These are phyloP conservation scores for Zelleria hepariella DNA, from an alignment of 2,888 invertebrate species.

Conservation along the genomic window DNA sequence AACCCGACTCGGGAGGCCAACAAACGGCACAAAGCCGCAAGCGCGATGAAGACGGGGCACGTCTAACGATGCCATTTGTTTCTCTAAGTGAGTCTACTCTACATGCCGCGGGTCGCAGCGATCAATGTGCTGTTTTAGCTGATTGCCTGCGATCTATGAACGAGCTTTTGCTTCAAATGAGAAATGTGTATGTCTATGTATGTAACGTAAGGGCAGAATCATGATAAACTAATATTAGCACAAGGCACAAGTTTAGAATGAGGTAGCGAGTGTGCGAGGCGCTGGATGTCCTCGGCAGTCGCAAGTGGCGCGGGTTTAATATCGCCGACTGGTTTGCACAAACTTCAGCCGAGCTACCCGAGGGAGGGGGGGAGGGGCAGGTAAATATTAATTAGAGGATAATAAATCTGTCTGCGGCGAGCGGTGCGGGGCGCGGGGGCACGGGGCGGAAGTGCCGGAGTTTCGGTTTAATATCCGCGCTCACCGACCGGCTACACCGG, in stretches of 20 bases:
- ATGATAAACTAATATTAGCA: not conserved
- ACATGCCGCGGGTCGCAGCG: not conserved
- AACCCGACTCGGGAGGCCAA: not conserved
- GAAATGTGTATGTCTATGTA: too few relatives aligned
- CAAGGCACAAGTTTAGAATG: not conserved
- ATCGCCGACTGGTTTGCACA: constrained; percentile 9
- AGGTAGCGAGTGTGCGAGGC: not conserved
- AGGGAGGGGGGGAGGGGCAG: constrained; percentile 13
- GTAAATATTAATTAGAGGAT: constrained; percentile 36
- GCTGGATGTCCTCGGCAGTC: not conserved
- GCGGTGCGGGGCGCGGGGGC: constrained; percentile 11
- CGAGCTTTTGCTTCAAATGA: too few relatives aligned
- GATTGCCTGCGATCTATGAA: not conserved
- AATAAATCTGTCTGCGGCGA: constrained; percentile 25
- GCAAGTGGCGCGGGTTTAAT: not conserved
- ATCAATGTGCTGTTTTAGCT: not conserved
- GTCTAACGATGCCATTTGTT: not conserved
- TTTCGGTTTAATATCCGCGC: constrained; percentile 32
- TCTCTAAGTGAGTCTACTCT: not conserved
- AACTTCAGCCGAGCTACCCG: not conserved
- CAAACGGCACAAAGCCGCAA: not conserved
- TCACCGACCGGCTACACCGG: too few relatives aligned
- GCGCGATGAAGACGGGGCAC: not conserved
- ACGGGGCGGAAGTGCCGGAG: constrained; percentile 7
- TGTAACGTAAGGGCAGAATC: too few relatives aligned